phyloP scores from a whole-genome alignment of 2,113 vertebrate genomes.

The Serilophus lunatus region DNA sequence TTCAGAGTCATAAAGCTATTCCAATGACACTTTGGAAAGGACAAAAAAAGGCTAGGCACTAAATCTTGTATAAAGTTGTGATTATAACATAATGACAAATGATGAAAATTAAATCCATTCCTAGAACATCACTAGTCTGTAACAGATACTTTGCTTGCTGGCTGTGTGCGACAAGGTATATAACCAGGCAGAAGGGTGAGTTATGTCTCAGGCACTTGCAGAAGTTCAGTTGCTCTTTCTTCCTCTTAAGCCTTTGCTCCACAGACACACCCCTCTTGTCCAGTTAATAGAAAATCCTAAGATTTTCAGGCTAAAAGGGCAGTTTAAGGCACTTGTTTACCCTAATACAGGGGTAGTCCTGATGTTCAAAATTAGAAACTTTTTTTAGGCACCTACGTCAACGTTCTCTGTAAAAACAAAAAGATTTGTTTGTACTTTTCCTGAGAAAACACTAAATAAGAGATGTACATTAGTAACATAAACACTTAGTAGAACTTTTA shows the following conservation, averaged over 20 bases:
- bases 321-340: neutral
- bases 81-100: neutral
- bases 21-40: neutral
- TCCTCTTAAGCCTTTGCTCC: neutral
- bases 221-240: neutral
- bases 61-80: neutral
- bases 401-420: neutral
- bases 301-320: neutral
- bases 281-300: neutral
- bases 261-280: neutral
- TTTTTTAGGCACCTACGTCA: neutral
- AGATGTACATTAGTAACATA: accelerated
- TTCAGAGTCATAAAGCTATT: neutral
- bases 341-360: accelerated
- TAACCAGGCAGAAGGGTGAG: neutral
- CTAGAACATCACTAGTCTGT: neutral
- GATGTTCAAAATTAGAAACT: neutral
- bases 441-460: neutral
- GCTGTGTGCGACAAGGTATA: accelerated
- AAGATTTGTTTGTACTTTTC: neutral
- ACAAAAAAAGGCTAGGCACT: neutral
- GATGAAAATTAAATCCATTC: neutral
- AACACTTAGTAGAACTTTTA: neutral
- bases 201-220: neutral
- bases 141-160: neutral